phyloP scores from a whole-genome alignment of 1,140 invertebrate genomes.

The Trialeurodes vaporariorum region DNA sequence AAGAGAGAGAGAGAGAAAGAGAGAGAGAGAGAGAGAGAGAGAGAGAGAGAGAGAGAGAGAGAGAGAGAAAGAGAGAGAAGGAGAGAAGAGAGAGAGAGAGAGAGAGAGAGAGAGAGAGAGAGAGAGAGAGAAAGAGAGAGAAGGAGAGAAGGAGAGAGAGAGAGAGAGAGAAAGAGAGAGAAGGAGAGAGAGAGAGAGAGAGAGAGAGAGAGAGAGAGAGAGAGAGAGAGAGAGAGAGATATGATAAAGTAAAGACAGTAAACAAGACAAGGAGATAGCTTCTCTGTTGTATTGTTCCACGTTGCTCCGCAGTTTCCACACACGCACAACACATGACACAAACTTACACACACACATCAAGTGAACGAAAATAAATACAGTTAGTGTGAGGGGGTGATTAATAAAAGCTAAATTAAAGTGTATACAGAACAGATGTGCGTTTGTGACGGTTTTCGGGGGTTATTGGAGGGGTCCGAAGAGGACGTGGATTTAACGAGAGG shows the following conservation, averaged over 20 bases:
- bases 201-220: neutral
- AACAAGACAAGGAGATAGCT: neutral
- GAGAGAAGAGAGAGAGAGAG: neutral
- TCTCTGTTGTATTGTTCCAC: neutral
- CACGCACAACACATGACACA: too few relatives aligned
- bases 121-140: neutral
- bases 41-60: too few relatives aligned
- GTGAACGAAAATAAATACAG: neutral
- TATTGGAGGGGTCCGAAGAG: neutral
- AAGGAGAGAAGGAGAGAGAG: neutral
- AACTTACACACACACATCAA: neutral
- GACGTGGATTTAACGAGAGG: neutral
- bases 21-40: too few relatives aligned
- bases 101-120: neutral
- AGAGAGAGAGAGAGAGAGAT: neutral
- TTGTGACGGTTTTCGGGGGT: neutral
- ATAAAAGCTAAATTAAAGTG: slow-evolving; percentile 1
- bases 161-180: neutral
- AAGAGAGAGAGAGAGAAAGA: too few relatives aligned
- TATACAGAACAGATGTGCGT: neutral
- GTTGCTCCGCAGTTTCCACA: too few relatives aligned
- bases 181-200: neutral
- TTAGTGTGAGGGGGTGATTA: neutral
- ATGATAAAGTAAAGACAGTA: neutral
- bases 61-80: neutral